Conservation (phyloP, 92 coral and sea anemone genomes). For the Porites divaricata region DNA sequence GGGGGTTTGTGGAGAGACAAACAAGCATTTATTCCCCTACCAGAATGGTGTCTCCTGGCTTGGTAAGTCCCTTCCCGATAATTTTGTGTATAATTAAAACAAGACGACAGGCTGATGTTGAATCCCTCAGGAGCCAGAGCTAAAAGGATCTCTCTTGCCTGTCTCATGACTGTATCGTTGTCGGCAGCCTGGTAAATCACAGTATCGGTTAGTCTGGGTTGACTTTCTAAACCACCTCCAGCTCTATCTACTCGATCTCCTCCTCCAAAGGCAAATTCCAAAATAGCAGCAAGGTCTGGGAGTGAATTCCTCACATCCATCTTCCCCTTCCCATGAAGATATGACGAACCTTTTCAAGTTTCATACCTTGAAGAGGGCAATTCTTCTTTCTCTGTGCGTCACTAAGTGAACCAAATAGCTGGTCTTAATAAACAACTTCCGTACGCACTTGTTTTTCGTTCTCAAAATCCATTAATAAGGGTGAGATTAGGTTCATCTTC, state of each 20-base stretch:
- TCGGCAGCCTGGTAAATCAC: constrained; percentile 59
- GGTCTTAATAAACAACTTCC: too few relatives aligned
- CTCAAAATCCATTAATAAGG: too few relatives aligned
- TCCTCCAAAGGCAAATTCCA: constrained; percentile 69
- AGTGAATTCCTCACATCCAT: constrained; percentile 55
- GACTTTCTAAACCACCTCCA: constrained; percentile 69
- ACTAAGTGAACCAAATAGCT: not conserved
- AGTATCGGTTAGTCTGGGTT: constrained; percentile 69
- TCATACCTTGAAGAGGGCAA: constrained; percentile 46
- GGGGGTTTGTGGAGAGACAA: constrained; percentile 76
- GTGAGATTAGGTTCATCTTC: too few relatives aligned
- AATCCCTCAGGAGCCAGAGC: constrained; percentile 65
- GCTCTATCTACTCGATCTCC: constrained; percentile 50
- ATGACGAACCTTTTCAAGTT: constrained; percentile 62
- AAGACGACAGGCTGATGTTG: constrained; percentile 51
- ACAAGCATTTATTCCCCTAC: constrained; percentile 57
- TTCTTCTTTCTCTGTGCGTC: constrained; percentile 24
- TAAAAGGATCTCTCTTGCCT: constrained; percentile 57
- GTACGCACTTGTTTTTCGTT: too few relatives aligned
- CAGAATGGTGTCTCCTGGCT: constrained; percentile 75
- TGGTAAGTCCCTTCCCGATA: constrained; percentile 65
- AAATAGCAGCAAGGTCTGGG: constrained; percentile 67
- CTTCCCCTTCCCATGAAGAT: constrained; percentile 13
- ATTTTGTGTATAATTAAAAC: constrained; percentile 71
- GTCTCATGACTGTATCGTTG: constrained; percentile 54